Evolutionary conservation across 2,797 vertebrate species (phyloP).

Genomic region (Callimico goeldii): DNA sequence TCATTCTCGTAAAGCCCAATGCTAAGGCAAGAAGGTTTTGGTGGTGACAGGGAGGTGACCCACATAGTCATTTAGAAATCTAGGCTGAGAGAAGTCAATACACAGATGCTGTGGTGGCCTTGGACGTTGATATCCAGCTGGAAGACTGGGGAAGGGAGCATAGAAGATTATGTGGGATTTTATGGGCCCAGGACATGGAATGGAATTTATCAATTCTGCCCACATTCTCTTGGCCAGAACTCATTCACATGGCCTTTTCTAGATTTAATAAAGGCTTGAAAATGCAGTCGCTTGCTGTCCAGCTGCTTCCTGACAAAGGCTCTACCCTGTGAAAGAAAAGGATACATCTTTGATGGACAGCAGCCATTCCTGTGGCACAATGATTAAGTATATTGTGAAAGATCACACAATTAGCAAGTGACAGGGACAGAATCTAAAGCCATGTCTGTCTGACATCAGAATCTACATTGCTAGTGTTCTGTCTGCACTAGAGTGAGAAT

Average conservation of each 20-base stretch:
- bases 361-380: background rate
- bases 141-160: background rate
- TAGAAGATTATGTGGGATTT: background rate
- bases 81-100: background rate
- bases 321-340: background rate
- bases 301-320: background rate
- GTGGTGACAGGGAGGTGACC: too few relatives aligned
- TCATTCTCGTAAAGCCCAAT: background rate
- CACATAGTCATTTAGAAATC: background rate
- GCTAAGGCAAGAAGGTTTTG: background rate
- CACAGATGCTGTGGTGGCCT: fast-evolving
- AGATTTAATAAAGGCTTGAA: slow-evolving; percentile 7
- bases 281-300: background rate
- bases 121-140: background rate
- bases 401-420: background rate
- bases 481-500: background rate
- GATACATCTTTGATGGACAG: background rate
- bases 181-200: background rate
- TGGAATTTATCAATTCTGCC: background rate
- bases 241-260: background rate
- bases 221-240: background rate
- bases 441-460: background rate
- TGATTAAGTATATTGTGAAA: background rate
- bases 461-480: background rate
- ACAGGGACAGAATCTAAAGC: background rate